Evolutionary conservation across 2,797 vertebrate species (phyloP), one percentile per base, ranked within the genome.

Genomic region (Numenius phaeopus): DNA sequence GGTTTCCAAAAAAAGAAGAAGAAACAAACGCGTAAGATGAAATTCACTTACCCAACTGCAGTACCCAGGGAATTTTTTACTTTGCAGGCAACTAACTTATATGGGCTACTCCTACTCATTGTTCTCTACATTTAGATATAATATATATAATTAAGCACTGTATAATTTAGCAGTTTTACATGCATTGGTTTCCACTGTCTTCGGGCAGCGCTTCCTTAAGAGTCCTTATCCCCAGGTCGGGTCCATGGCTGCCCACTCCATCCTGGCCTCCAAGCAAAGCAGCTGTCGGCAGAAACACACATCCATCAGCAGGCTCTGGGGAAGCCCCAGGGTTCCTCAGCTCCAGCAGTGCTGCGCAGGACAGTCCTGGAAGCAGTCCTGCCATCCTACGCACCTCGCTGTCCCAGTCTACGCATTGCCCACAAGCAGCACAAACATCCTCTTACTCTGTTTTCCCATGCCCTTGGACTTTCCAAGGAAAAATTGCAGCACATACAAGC

Each of bases 51-150:
- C 83, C 88, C 96, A 95, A 89, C 88, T 94, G 86, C 88, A 87
- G 88, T 90, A 93, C 76, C 83, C 66, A 67, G 72, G 67, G 84
- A 96, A 59, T 94, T 90, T 95, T 67, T 64, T 79, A 96, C 89
- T 97, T 95, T 95, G 40, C 62, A 94, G 96, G 96, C 87, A 95
- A 73, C 91, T 95, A 94, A 84, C 94, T 87, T 85, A 81, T 39
- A 80, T 40, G 40, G 88, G 80, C 89, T 97, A 93, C 97, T 97
- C 96, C 96, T 95, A 87, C 96, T 96, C 97, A 95, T 89, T 95
- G 93, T 90, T 97, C 97, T 97, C 91, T 81, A 59, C 61, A 42
- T 81, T 90, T 90, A 97, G 83, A 88, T 70, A 92, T 66, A 92
- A 93, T 93, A 90, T 90, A 72, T 87, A 92, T 96, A 72, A 96